Percentiles rank a stretch among this genome's conserved stretches.
Conservation (phyloP, 2,113 vertebrate species). For the Galeopterus variegatus region DNA sequence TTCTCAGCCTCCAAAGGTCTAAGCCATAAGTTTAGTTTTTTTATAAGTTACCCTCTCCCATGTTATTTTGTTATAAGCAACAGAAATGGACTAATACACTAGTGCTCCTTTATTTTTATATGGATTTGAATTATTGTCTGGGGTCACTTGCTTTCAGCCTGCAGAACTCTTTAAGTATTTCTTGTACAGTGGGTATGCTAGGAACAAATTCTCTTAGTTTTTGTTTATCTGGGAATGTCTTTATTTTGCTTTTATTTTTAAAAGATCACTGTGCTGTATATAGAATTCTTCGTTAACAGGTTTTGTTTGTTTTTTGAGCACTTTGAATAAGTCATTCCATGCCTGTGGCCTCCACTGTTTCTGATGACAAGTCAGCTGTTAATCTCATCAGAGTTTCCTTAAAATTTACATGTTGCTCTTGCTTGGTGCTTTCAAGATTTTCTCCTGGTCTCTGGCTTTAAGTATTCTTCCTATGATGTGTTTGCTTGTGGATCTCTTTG, state of each 20-base stretch:
- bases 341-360: not conserved
- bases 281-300: not conserved
- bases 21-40: too few species aligned
- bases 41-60: too few species aligned
- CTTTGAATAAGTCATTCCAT: not conserved
- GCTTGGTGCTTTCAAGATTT: not conserved
- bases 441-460: not conserved
- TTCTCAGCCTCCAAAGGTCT: too few species aligned
- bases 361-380: not conserved
- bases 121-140: not conserved
- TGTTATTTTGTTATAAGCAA: too few species aligned
- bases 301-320: not conserved
- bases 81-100: too few species aligned
- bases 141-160: not conserved
- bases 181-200: not conserved
- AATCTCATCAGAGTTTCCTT: not conserved
- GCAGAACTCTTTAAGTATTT: not conserved
- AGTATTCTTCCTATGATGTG: not conserved
- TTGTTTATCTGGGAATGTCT: not conserved
- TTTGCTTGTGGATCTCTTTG: not conserved
- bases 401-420: not conserved
- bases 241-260: not conserved
- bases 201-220: not conserved
- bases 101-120: not conserved
- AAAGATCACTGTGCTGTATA: not conserved